A percentile compares a stretch with the other conserved stretches of the same genome.
Conservation (phyloP, 2,888 invertebrate genomes). For the Melinaea menophilus region DNA sequence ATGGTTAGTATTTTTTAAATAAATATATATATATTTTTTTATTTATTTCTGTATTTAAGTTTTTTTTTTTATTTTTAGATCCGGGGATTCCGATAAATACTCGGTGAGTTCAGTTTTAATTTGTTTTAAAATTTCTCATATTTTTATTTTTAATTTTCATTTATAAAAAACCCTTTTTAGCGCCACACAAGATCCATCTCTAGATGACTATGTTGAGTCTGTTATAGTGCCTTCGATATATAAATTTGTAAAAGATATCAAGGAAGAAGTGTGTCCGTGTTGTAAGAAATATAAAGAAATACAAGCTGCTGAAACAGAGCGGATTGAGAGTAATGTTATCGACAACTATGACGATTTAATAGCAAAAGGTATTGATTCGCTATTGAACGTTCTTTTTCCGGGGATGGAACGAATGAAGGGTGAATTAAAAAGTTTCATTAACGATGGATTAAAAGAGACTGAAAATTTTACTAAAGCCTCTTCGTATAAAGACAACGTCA, state of each 20-base stretch:
- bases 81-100: constrained; percentile 13
- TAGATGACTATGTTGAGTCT: constrained; percentile 12
- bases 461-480: no score
- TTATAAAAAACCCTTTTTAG: constrained; percentile 4
- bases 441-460: no score
- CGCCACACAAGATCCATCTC: constrained; percentile 17
- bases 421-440: no score
- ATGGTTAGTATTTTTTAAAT: constrained; percentile 12
- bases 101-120: constrained; percentile 11
- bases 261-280: constrained; percentile 4
- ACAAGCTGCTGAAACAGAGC: background rate
- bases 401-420: no score
- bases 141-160: background rate
- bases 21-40: background rate
- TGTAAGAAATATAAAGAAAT: constrained; percentile 7
- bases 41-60: background rate
- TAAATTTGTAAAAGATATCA: background rate
- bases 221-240: constrained; percentile 5
- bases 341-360: background rate
- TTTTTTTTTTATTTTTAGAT: constrained; percentile 12
- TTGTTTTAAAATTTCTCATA: background rate
- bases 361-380: no score
- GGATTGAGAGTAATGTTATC: background rate
- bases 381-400: no score
- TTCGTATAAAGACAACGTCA: no score